Conservation (phyloP, 2,797 vertebrate species). For the Myotis planiceps region DNA sequence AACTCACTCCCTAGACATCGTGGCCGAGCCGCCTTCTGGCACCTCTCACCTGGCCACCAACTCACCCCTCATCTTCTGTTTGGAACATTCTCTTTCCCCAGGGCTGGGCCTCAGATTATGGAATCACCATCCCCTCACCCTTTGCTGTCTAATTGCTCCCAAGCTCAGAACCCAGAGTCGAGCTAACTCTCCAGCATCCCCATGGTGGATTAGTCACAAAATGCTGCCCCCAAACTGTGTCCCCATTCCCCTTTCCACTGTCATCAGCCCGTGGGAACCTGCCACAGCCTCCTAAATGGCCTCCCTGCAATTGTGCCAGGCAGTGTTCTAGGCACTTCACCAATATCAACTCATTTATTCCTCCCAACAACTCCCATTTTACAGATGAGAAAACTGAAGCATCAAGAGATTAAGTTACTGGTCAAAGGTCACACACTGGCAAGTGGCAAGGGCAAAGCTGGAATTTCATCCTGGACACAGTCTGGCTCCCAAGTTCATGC, state of each 20-base stretch:
- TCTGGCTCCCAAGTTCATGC: neutral
- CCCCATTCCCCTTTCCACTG: neutral
- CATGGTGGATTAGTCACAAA: neutral
- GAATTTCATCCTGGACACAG: neutral
- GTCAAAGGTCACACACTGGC: neutral
- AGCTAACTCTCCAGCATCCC: neutral
- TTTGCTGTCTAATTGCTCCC: neutral
- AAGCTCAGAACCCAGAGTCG: neutral
- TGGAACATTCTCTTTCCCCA: neutral
- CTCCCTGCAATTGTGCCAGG: neutral
- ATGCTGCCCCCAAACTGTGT: neutral
- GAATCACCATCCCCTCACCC: too few species aligned
- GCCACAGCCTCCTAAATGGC: neutral
- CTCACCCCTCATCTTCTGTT: neutral
- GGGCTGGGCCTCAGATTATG: neutral
- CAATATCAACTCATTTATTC: neutral
- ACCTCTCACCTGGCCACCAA: neutral
- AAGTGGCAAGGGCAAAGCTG: neutral
- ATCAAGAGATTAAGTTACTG: neutral
- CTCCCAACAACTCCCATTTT: neutral
- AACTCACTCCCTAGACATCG: too few species aligned
- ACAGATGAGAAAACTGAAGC: neutral
- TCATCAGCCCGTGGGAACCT: too few species aligned
- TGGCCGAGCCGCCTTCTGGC: accelerated
- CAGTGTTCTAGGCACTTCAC: neutral